A percentile compares a stretch with the other conserved stretches of the same genome.
Conservation (phyloP, 2,113 vertebrate genomes). For the Labeo catla region DNA sequence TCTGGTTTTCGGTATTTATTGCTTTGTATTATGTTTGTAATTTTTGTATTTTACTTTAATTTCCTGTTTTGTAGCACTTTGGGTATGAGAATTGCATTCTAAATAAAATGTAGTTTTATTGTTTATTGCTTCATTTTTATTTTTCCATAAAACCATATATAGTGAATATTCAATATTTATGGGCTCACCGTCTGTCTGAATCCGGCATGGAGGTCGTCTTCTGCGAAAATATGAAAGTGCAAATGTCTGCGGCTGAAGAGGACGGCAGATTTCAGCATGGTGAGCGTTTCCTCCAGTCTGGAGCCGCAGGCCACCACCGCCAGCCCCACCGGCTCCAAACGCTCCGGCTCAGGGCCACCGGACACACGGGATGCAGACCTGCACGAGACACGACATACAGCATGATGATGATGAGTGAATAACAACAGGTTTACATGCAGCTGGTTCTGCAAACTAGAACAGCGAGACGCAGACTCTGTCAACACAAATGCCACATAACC, state of each 20-base stretch:
- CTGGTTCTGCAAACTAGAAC: not conserved
- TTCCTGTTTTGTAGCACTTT: too few relatives aligned
- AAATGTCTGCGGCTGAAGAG: constrained; percentile 86
- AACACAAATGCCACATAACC: too few relatives aligned
- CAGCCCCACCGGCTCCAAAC: constrained; percentile 82
- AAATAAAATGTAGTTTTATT: too few relatives aligned
- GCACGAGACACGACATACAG: not conserved
- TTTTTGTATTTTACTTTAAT: too few relatives aligned
- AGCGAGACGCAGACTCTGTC: not conserved
- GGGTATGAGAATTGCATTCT: not conserved
- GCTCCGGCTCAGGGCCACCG: not conserved
- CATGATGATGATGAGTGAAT: not conserved
- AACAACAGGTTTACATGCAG: not conserved
- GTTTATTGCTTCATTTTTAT: not conserved
- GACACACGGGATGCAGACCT: constrained; percentile 9
- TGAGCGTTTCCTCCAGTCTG: constrained; percentile 91
- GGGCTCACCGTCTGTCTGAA: constrained; percentile 84
- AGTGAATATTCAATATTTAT: fast-evolving
- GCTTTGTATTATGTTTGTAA: too few relatives aligned
- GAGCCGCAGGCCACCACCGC: constrained; percentile 95
- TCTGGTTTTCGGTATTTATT: too few relatives aligned
- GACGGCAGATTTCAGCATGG: constrained; percentile 92
- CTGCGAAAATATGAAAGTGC: constrained; percentile 94
- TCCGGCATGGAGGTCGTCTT: constrained; percentile 85
- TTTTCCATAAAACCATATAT: not conserved